Conservation (phyloP, 2,113 vertebrate species). For the Chelonoidis abingdonii region DNA sequence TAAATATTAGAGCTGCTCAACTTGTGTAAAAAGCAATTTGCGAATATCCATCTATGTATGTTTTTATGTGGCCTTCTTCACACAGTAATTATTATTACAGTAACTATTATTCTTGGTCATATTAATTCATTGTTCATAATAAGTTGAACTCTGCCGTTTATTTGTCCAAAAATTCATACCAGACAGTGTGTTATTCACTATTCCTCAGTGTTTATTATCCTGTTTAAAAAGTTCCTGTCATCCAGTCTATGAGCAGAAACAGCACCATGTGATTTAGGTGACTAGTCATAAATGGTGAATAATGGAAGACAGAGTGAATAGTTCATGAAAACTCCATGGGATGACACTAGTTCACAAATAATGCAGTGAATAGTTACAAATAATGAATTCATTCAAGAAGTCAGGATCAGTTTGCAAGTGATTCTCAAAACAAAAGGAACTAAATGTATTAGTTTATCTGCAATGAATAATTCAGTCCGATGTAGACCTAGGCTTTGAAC, state of each 20-base stretch:
- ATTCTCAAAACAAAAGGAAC: not conserved
- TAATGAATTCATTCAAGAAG: not conserved
- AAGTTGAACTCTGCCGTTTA: too few relatives aligned
- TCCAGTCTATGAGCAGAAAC: accelerated
- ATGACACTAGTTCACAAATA: not conserved
- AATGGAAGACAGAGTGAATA: not conserved
- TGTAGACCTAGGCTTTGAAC: not conserved
- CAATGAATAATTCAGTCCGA: not conserved
- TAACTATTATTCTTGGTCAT: not conserved
- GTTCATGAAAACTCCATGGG: not conserved
- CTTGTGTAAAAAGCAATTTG: not conserved
- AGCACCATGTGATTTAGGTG: not conserved
- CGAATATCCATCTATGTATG: not conserved
- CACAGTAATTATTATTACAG: not conserved
- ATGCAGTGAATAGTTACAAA: not conserved
- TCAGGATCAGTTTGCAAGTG: not conserved
- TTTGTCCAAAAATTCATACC: not conserved
- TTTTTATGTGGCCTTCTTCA: not conserved
- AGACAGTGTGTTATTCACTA: not conserved
- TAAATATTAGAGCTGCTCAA: not conserved
- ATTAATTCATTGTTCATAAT: too few relatives aligned
- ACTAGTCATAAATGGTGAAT: not conserved
- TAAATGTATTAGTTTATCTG: conserved; percentile 3
- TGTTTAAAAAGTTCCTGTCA: not conserved
- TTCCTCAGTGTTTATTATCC: not conserved